Base-by-base conservation (phyloP, 1,140 invertebrate genomes). In the Drosophila bocki region DNA sequence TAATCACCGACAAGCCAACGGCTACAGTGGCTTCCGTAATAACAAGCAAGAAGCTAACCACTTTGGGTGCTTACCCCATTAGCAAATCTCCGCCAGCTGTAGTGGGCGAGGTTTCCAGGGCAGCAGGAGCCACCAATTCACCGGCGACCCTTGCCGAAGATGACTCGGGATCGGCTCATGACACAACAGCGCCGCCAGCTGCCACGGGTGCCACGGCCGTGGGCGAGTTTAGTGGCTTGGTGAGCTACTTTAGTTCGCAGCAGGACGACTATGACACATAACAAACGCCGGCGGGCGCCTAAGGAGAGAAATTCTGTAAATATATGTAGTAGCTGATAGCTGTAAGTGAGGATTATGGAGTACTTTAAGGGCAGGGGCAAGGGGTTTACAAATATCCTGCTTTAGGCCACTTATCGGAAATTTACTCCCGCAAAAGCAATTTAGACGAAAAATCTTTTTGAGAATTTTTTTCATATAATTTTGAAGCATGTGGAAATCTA, bases 181-280 rank as follows among this genome's bases (percentile, higher is more conserved):
- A 80, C 29, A 78, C 77, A 12, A 44, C 72, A 41, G 64, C 56
- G 8, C 54, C 74, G 3, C 47, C 58, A n/a, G 45, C 78, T 4
- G 71, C 70, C 17, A 61, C 68, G 2, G 63, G 47, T 1, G 78
- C 74, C 3, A 63, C 78, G 1, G 77, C 62, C 17, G 84, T 88
- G 26, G 92, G 96, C 7, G 96, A 96, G 85, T 97, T 96, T 87
- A 96, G 96, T 42, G 96, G 96, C n/a, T 92, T 97, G 64, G 96
- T 97, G 26, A 97, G 96, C 58, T 97, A 97, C 91, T 97, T 97
- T 91, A 96, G 96, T 71, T 97, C 96, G 83, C 96, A 97, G 91
- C 94, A 95, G 71, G 96, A 96, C 47, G 92, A 93, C 51, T 92
- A 93, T 78, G 91, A 92, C 58, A 92, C 92, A 90, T 93, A 93